These are phyloP conservation scores for Syngnathus rostellatus DNA, from an alignment of 2,797 vertebrate species.

Conservation along the genomic window DNA sequence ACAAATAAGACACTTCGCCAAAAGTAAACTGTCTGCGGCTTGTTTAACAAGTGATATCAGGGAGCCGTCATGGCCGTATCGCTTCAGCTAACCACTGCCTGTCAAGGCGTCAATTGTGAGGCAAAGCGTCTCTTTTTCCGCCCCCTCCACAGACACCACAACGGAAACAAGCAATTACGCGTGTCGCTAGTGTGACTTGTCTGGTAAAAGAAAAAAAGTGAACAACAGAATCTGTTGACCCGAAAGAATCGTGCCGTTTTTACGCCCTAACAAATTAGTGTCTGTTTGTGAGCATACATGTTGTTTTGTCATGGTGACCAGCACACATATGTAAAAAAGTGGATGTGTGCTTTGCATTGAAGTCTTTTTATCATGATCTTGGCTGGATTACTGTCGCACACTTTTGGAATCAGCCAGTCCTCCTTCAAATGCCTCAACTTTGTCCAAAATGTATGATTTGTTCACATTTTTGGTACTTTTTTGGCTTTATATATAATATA, in stretches of 20 bases:
- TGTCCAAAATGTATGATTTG: no score
- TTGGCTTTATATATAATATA: no score
- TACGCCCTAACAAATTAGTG: slow-evolving; percentile 35
- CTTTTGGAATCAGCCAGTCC: no score
- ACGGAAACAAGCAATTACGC: slow-evolving; percentile 54
- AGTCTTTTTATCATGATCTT: no score
- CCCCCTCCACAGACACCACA: slow-evolving; percentile 54
- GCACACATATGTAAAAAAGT: neutral
- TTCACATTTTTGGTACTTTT: no score
- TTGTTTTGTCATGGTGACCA: neutral
- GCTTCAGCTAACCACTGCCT: slow-evolving; percentile 47
- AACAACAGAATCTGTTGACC: slow-evolving; percentile 39
- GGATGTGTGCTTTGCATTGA: no score
- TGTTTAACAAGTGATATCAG: slow-evolving; percentile 57
- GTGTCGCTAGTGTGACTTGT: slow-evolving; percentile 37
- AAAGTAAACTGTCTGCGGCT: slow-evolving; percentile 43
- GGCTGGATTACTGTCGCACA: no score
- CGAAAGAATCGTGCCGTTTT: slow-evolving; percentile 31
- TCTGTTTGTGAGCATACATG: neutral
- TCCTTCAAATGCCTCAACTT: no score
- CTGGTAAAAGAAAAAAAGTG: slow-evolving; percentile 30
- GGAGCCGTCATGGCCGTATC: slow-evolving; percentile 49
- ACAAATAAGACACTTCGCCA: slow-evolving; percentile 56
- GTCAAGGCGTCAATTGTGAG: slow-evolving; percentile 59
- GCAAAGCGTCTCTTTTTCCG: slow-evolving; percentile 36